Evolutionary conservation across 2,888 invertebrate species (phyloP), one percentile per base, ranked within the genome.

Genomic region (Tenthredo livida): DNA sequence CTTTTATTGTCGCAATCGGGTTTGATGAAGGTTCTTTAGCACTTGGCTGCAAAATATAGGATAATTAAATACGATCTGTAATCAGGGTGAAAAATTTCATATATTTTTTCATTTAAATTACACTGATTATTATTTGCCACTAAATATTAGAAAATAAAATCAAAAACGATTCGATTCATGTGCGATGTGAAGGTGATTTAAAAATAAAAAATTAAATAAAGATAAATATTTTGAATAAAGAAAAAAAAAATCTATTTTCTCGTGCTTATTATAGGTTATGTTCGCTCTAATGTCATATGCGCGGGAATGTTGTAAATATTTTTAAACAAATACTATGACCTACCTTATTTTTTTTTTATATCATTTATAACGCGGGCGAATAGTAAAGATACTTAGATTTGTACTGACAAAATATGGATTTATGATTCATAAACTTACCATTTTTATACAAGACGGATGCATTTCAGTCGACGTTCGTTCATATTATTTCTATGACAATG

Each of bases 381-480:
- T 4, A 4, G n/a, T 54, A 17, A 47, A 75, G 43, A 4, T 2
- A 58, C 10, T 21, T 2, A 61, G 12, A 61, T 40, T 50, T 9
- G 1, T n/a, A 25, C 21, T 47, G 2, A 33, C 2, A 29, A 47
- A 43, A 83, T 43, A 43, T 29, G 29, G 17, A 15, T 33, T 37
- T 5, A 61, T 67, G 25, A 80, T 40, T 61, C 37, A n/a, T 25
- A 12, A 50, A 83, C 83, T 47, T 70, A 83, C 83, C 17, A 83
- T 15, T 83, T 83, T 83, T 70, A 83, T 67, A 47, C 83, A 83
- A 17, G 83, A 83, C 10, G 65, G 83, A 47, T 67, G 43, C 80
- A 80, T 67, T 43, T 29, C 67, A 6, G n/a, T n/a, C n/a, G 17
- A 75, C 58, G 54, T 58, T 54, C 37, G 58, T 10, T 43, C 37